Percentiles rank a stretch among this genome's conserved stretches.
These are phyloP conservation scores for Corythaeola cristata DNA, from an alignment of 2,113 vertebrate genomes.

Conservation along the genomic window DNA sequence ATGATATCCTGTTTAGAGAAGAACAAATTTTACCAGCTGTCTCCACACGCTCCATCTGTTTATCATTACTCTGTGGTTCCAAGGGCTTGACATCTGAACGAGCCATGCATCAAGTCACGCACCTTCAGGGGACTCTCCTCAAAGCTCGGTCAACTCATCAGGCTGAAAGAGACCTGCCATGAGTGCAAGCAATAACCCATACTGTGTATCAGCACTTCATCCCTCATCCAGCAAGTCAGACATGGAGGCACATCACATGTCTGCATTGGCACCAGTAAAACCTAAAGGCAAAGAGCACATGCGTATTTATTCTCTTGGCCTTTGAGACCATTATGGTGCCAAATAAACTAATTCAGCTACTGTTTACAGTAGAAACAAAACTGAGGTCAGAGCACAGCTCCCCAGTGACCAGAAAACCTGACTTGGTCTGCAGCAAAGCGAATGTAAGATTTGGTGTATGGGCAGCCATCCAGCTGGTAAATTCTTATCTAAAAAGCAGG, in stretches of 20 bases:
- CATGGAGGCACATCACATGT: background rate
- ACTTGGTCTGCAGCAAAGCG: background rate
- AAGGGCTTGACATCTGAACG: background rate
- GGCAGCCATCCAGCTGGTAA: background rate
- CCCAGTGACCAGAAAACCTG: background rate
- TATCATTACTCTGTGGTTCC: constrained; percentile 19
- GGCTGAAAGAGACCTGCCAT: background rate
- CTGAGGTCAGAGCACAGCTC: constrained; percentile 16
- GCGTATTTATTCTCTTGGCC: background rate
- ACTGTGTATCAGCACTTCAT: background rate
- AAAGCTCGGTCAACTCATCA: background rate
- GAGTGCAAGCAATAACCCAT: background rate
- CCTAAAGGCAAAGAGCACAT: background rate
- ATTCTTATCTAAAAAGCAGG: constrained; percentile 11
- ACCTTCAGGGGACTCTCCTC: background rate
- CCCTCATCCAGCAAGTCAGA: background rate
- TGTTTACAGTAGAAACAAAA: constrained; percentile 42
- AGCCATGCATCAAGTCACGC: background rate
- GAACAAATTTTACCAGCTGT: constrained; percentile 23
- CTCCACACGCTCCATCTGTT: constrained; percentile 16
- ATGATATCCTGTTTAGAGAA: constrained; percentile 23
- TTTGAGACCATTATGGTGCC: background rate
- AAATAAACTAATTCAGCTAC: constrained; percentile 36
- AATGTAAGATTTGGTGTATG: background rate
- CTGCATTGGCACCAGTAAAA: background rate